phyloP scores from a whole-genome alignment of 2,888 invertebrate genomes.

The Aphidoletes aphidimyza region DNA sequence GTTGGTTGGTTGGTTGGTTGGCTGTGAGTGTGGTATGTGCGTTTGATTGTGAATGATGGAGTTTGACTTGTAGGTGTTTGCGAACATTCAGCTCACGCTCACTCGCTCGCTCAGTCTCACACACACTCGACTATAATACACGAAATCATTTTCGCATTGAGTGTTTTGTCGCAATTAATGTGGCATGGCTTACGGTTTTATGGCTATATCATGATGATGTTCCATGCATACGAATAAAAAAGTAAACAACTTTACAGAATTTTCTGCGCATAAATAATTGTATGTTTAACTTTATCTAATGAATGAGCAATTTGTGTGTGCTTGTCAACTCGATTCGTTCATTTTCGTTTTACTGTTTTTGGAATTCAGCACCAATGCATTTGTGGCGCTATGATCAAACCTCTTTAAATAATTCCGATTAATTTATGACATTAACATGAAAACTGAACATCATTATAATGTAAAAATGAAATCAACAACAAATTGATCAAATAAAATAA shows the following conservation, averaged over 20 bases:
- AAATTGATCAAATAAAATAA: background rate
- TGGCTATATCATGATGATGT: background rate
- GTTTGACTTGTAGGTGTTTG: constrained; percentile 20
- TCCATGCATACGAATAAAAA: constrained; percentile 9
- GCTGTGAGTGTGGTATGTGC: too few relatives aligned
- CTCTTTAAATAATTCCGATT: background rate
- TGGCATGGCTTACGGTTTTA: constrained; percentile 1
- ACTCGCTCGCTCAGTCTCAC: too few relatives aligned
- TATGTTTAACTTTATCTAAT: constrained; percentile 11
- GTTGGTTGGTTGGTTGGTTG: too few relatives aligned
- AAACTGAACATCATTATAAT: background rate
- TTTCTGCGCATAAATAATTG: constrained; percentile 52
- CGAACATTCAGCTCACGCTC: background rate
- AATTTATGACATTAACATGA: constrained; percentile 10
- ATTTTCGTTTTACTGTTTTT: background rate
- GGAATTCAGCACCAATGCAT: background rate
- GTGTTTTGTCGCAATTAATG: background rate
- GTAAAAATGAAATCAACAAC: background rate
- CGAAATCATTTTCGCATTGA: background rate
- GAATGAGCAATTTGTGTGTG: background rate
- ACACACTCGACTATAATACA: background rate
- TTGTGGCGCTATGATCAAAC: background rate
- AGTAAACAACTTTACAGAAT: constrained; percentile 8
- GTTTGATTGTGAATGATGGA: background rate
- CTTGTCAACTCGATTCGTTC: background rate